Evolutionary conservation across 2,888 invertebrate species (phyloP), one percentile per base, ranked within the genome.

Genomic region (Perizoma flavofasciatum): DNA sequence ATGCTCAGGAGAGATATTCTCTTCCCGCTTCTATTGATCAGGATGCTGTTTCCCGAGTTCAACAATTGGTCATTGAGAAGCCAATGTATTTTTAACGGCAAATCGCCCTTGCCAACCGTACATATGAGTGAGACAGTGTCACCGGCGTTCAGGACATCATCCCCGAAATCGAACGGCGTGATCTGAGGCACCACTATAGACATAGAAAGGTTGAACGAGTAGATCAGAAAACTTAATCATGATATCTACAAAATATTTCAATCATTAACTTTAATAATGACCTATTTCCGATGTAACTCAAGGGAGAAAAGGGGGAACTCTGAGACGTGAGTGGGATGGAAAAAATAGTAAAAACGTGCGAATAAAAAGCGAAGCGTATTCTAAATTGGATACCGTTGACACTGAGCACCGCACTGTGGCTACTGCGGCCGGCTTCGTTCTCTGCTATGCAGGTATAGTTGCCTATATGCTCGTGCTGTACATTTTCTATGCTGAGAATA

Each of bases 41-140:
- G 51, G 44, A 69, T 61, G 46, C 46, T 66, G 37, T 69, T 69
- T 32, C 69, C 86, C 51, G 87, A 81, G 71, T 88, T 88, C 34
- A 90, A 77, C 68, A 85, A 79, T 22, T 85, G 82, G 63, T 94
- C 93, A 75, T 96, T 95, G 66, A 95, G 94, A 60, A 93, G 93
- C 96, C 96, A 96, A 57, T 93, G 90, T 70, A 96, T 94, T 74
- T 92, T 93, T 71, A 95, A 86, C 33, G 95, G 95, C 55, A 94
- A 82, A 82, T 96, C 96, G 45, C 96, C 96, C 82, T 96, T 95
- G 57, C 93, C 92, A 55, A 95, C 94, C 57, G 95, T 93, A 78
- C 96, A 96, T 59, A 94, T 94, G 11, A 94, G 92, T 67, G 95
- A 94, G 56, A 95, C 94, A 78, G 95, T 93, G 83, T 96, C 96